A percentile compares a stretch with the other conserved stretches of the same genome.
These are phyloP conservation scores for Synanthedon vespiformis DNA, from an alignment of 2,888 invertebrate genomes.

Conservation along the genomic window DNA sequence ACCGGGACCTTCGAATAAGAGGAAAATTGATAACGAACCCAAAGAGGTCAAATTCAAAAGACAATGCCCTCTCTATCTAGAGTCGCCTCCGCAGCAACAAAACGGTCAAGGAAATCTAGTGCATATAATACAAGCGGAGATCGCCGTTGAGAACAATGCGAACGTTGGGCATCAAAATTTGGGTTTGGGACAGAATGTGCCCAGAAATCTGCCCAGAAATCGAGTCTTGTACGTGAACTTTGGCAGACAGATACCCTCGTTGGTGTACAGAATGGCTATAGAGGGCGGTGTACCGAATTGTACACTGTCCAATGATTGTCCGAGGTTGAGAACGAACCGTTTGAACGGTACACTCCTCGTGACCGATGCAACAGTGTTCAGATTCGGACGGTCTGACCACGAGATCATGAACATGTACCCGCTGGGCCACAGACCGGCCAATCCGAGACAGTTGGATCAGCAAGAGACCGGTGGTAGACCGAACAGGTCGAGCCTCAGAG, in stretches of 20 bases:
- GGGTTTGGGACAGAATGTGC: no score
- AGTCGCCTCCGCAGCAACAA: no score
- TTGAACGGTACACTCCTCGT: slow-evolving; percentile 26
- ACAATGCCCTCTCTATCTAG: no score
- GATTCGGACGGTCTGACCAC: slow-evolving; percentile 41
- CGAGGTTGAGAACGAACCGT: slow-evolving; percentile 2
- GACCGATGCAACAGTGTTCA: slow-evolving; percentile 36
- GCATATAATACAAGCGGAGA: no score
- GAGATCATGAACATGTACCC: slow-evolving; percentile 23
- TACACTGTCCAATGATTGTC: neutral
- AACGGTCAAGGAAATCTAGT: no score
- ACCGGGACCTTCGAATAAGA: neutral
- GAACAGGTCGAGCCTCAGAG: slow-evolving; percentile 56
- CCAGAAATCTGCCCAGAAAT: no score
- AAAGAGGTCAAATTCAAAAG: no score
- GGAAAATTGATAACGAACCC: neutral
- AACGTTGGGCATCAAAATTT: no score
- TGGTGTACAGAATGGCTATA: slow-evolving; percentile 17
- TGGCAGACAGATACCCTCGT: slow-evolving; percentile 19
- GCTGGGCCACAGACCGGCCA: no score
- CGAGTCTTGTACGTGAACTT: slow-evolving; percentile 26
- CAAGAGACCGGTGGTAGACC: slow-evolving; percentile 19
- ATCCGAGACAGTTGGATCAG: neutral
- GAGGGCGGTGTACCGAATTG: slow-evolving; percentile 3
- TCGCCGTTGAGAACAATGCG: no score